Conservation (phyloP, 2,797 vertebrate genomes). For the Danio jaintianensis region DNA sequence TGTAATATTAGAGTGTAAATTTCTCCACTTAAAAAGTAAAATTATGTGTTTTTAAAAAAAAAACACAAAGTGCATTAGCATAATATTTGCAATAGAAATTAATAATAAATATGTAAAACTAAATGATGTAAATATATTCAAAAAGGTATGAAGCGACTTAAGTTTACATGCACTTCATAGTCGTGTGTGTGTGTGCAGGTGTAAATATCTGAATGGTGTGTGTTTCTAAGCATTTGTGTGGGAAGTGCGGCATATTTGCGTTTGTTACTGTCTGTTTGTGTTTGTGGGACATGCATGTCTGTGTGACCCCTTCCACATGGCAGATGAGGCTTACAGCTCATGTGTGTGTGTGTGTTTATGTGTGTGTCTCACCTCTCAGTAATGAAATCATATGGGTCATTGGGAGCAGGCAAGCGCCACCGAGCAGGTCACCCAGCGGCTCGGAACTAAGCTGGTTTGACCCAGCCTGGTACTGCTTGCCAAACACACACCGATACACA, state of each 20-base stretch:
- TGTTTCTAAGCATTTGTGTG: neutral
- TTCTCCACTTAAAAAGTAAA: neutral
- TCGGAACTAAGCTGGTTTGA: constrained; percentile 84
- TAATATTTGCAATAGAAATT: neutral
- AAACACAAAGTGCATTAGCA: neutral
- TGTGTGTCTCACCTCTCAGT: constrained; percentile 74
- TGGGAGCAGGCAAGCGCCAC: constrained; percentile 67
- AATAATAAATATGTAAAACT: neutral
- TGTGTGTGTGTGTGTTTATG: constrained; percentile 42
- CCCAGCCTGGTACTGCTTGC: constrained; percentile 76
- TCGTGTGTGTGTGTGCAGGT: neutral
- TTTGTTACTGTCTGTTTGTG: constrained; percentile 36
- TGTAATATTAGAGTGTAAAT: neutral
- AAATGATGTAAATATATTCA: neutral
- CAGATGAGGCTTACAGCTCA: constrained; percentile 35
- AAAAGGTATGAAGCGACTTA: neutral
- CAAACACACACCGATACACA: constrained; percentile 65
- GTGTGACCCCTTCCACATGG: constrained; percentile 41
- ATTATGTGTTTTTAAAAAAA: neutral
- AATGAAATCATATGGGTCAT: constrained; percentile 83
- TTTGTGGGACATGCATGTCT: constrained; percentile 37
- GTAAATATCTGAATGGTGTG: neutral
- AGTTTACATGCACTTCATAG: neutral
- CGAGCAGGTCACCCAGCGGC: constrained; percentile 78
- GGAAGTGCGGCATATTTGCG: constrained; percentile 31